phyloP scores from a whole-genome alignment of 2,888 invertebrate genomes.

The Coenonympha arcania region DNA sequence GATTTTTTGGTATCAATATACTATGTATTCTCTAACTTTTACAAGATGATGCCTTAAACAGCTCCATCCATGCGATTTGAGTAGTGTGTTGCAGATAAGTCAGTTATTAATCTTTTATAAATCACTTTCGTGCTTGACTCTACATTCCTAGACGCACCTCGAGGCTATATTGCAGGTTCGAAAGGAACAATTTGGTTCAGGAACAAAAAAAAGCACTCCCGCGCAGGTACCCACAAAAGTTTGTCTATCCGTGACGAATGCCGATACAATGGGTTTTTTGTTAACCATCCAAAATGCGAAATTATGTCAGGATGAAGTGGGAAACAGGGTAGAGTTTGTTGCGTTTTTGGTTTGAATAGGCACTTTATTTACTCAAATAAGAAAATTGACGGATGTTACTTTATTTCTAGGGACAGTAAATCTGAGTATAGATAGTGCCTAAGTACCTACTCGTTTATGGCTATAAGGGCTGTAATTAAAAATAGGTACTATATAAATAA shows the following conservation, averaged over 20 bases:
- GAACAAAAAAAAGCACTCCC: conserved; percentile 38
- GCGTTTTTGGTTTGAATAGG: neutral
- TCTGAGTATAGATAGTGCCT: too few species aligned
- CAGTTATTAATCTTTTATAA: neutral
- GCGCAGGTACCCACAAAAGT: conserved; percentile 45
- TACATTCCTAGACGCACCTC: conserved; percentile 48
- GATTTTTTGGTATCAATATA: too few species aligned
- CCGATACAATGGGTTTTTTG: conserved; percentile 30
- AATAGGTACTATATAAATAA: too few species aligned
- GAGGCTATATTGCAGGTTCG: conserved; percentile 29
- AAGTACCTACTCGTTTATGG: neutral
- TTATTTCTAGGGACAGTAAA: too few species aligned
- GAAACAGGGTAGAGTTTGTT: neutral
- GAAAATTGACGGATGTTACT: too few species aligned
- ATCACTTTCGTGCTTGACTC: conserved; percentile 23
- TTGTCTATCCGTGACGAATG: conserved; percentile 42
- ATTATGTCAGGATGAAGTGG: neutral
- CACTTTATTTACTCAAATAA: neutral
- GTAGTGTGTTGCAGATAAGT: too few species aligned
- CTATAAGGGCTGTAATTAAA: too few species aligned
- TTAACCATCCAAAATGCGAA: conserved; percentile 1
- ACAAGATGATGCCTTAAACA: too few species aligned
- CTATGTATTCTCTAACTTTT: too few species aligned
- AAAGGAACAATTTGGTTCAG: conserved; percentile 32
- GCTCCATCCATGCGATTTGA: too few species aligned